Percentiles rank a stretch among this genome's conserved stretches.
phyloP scores from a whole-genome alignment of 1,140 invertebrate species.

The Zophobas morio region DNA sequence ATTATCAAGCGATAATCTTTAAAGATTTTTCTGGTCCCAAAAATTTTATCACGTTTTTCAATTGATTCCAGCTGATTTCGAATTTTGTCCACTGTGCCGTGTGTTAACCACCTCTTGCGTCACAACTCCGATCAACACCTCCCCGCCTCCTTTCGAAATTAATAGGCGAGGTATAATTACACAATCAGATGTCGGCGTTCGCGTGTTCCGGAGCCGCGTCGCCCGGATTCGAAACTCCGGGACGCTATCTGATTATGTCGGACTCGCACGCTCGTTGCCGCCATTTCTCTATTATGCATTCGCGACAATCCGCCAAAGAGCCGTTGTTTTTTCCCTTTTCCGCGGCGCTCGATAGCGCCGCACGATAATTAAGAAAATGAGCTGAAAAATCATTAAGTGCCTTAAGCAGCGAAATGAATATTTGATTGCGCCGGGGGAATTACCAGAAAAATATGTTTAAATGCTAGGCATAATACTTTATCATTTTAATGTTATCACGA shows the following conservation, averaged over 20 bases:
- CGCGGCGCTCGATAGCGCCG: background rate
- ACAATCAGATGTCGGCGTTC: conserved; percentile 57
- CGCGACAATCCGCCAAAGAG: conserved; percentile 15
- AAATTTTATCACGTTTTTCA: no score
- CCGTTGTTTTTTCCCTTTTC: conserved; percentile 6
- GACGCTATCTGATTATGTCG: conserved; percentile 55
- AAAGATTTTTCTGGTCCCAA: no score
- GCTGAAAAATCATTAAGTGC: conserved; percentile 30
- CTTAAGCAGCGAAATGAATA: conserved; percentile 36
- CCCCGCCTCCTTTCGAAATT: conserved; percentile 27
- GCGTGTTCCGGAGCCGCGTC: conserved; percentile 54
- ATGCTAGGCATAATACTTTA: conserved; percentile 40
- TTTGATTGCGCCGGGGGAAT: conserved; percentile 17
- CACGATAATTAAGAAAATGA: conserved; percentile 21
- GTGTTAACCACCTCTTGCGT: no score
- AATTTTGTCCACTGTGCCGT: no score
- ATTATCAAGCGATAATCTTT: no score
- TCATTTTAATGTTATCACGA: conserved; percentile 34
- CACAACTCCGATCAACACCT: no score
- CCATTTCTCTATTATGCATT: conserved; percentile 36
- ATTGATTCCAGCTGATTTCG: no score
- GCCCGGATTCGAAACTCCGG: conserved; percentile 53
- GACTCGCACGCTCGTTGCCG: conserved; percentile 47
- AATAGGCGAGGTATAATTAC: conserved; percentile 55
- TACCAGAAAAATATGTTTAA: conserved; percentile 28